A percentile compares a stretch with the other conserved stretches of the same genome.
Evolutionary conservation across 2,888 invertebrate species (phyloP).

Genomic region (Zygothrica quintamaculata): DNA sequence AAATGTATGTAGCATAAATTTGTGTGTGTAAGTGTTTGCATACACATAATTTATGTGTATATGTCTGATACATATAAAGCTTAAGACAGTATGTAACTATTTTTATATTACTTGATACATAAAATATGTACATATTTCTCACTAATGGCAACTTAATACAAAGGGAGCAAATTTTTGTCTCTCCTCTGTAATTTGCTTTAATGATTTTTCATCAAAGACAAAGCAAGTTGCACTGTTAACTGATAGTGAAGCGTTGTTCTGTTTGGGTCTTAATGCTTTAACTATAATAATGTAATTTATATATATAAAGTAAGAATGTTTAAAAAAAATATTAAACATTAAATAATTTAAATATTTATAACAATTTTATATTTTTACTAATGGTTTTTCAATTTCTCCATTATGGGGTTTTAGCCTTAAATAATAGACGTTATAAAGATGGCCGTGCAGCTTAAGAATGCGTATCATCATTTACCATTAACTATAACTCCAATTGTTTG

Average conservation of each 20-base stretch:
- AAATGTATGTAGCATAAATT: neutral
- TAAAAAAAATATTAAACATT: too few relatives aligned
- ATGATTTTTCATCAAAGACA: too few relatives aligned
- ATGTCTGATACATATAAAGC: slow-evolving; percentile 3
- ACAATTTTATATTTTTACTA: too few relatives aligned
- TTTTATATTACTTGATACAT: slow-evolving; percentile 7
- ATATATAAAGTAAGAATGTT: too few relatives aligned
- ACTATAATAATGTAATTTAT: too few relatives aligned
- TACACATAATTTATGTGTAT: slow-evolving; percentile 2
- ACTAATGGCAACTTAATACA: too few relatives aligned
- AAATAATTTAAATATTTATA: too few relatives aligned
- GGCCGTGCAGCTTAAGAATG: slow-evolving; percentile 71
- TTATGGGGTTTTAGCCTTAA: slow-evolving; percentile 43
- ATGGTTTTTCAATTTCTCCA: slow-evolving; percentile 6
- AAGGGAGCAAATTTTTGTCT: too few relatives aligned
- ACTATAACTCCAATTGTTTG: slow-evolving; percentile 83
- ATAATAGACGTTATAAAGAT: slow-evolving; percentile 29
- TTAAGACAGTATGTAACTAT: slow-evolving; percentile 1
- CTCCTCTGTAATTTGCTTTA: too few relatives aligned
- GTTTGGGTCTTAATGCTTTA: too few relatives aligned
- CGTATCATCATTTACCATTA: slow-evolving; percentile 76
- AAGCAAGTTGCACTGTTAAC: too few relatives aligned
- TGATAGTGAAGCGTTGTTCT: too few relatives aligned
- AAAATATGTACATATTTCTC: slow-evolving; percentile 2
- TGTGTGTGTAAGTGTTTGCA: slow-evolving; percentile 2